These are phyloP conservation scores for Conger conger DNA, from an alignment of 2,113 vertebrate species.

Conservation along the genomic window DNA sequence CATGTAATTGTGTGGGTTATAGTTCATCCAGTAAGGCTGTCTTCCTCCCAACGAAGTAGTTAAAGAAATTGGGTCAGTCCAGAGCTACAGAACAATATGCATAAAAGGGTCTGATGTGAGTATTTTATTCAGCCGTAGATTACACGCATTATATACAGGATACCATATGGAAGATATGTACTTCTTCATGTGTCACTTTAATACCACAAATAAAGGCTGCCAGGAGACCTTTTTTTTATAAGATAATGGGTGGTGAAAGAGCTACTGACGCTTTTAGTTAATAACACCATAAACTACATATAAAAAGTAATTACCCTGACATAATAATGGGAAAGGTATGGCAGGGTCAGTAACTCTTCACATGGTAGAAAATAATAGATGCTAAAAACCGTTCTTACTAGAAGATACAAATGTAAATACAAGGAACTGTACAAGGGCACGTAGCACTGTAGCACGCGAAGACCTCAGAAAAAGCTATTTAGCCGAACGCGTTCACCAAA, in stretches of 20 bases:
- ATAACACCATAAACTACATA: neutral
- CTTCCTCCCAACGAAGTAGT: neutral
- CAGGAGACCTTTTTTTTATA: neutral
- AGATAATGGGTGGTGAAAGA: neutral
- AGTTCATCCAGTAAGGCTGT: neutral
- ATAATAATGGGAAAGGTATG: neutral
- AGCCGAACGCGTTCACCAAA: neutral
- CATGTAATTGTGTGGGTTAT: neutral
- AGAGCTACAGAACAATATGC: neutral
- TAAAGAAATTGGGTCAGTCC: neutral
- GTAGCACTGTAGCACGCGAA: neutral
- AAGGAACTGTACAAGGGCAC: neutral
- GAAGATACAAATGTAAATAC: neutral
- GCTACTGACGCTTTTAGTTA: neutral
- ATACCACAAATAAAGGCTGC: neutral
- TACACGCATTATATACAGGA: neutral
- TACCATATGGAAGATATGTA: neutral
- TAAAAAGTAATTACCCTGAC: conserved; percentile 1
- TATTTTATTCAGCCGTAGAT: neutral
- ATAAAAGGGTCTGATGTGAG: neutral
- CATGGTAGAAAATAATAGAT: neutral
- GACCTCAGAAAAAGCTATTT: neutral
- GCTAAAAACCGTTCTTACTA: neutral
- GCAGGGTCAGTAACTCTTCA: neutral
- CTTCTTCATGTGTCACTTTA: neutral